These are phyloP conservation scores for Macquaria australasica DNA, from an alignment of 2,113 vertebrate genomes.

Conservation along the genomic window DNA sequence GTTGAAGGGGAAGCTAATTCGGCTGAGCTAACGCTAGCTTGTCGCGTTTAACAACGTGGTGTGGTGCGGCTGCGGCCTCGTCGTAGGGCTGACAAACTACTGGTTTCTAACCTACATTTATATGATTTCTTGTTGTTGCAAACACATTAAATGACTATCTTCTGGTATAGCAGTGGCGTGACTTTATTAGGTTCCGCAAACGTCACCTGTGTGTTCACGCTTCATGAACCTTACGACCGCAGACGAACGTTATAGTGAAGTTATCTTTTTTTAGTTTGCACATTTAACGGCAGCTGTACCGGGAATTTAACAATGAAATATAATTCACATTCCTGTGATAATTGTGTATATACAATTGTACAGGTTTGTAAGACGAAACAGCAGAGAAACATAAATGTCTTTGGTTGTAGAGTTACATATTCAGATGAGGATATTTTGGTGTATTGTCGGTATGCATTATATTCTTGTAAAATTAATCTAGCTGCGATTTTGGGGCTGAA, in stretches of 20 bases:
- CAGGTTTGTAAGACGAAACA: no score
- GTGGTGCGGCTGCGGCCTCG: conserved; percentile 55
- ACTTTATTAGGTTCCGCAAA: not conserved
- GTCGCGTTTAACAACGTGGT: conserved; percentile 64
- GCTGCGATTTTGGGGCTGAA: not conserved
- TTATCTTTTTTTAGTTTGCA: not conserved
- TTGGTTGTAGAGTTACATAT: no score
- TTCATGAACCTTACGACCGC: no score
- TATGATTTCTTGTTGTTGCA: accelerated
- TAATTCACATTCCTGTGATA: not conserved
- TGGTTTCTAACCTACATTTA: accelerated
- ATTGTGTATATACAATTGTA: not conserved
- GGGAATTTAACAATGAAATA: not conserved
- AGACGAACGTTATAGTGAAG: not conserved
- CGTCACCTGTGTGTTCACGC: no score
- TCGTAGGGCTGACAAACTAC: not conserved
- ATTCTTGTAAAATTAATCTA: not conserved
- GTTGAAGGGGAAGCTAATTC: not conserved
- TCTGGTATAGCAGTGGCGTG: accelerated
- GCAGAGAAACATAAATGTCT: no score
- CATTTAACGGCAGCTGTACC: not conserved
- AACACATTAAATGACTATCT: accelerated
- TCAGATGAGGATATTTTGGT: no score
- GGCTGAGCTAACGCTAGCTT: conserved; percentile 64
- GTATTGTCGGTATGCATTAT: no score